A percentile compares a stretch with the other conserved stretches of the same genome.
phyloP scores from a whole-genome alignment of 2,888 invertebrate species.

The Acanthosepion lycidas region DNA sequence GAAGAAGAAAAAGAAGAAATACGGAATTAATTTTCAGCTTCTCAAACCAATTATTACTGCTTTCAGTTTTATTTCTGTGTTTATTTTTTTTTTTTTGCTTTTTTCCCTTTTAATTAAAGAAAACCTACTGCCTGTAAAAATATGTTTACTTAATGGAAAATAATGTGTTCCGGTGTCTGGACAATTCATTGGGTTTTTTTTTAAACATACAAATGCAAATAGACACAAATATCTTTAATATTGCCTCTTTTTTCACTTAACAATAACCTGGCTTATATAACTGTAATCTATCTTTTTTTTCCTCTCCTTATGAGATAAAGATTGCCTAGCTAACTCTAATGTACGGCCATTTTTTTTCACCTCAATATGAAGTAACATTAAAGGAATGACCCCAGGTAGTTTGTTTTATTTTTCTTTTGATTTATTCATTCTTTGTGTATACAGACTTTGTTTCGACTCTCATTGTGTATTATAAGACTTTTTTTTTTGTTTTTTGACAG shows the following conservation, averaged over 20 bases:
- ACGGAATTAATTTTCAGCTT: background rate
- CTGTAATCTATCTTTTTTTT: background rate
- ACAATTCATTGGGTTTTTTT: background rate
- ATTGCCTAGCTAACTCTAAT: background rate
- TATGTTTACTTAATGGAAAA: background rate
- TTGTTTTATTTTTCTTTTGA: background rate
- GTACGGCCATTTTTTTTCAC: background rate
- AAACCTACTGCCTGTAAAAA: background rate
- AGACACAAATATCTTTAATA: background rate
- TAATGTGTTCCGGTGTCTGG: background rate
- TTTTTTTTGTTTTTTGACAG: background rate
- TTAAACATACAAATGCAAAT: background rate
- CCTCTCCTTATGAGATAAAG: background rate
- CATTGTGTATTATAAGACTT: background rate
- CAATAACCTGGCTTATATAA: background rate
- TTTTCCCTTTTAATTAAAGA: background rate
- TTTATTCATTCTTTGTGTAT: background rate
- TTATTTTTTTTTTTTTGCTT: too few species aligned
- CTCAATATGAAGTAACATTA: background rate
- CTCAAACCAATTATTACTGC: background rate
- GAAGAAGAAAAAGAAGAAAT: background rate
- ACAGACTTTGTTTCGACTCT: background rate
- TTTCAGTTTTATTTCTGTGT: background rate
- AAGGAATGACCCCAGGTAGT: conserved; percentile 1
- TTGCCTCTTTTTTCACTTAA: background rate